Conservation (phyloP, 2,113 vertebrate genomes). For the Peromyscus leucopus region DNA sequence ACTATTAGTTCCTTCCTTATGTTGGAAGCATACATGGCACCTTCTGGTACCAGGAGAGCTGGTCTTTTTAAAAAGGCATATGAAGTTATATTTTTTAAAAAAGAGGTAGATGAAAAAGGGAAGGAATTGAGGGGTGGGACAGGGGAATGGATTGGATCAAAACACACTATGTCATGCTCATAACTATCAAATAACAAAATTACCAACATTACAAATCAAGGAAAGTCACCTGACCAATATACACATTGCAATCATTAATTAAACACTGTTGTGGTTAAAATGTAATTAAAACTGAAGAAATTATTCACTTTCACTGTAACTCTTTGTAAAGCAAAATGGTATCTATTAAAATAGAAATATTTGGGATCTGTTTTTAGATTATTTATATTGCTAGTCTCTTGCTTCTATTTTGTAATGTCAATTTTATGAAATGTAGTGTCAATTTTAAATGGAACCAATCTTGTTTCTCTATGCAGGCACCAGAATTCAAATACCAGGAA, state of each 20-base stretch:
- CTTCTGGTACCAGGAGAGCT: neutral
- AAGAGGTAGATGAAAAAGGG: neutral
- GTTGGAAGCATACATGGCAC: neutral
- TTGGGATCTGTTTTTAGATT: constrained; percentile 13
- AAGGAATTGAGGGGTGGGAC: neutral
- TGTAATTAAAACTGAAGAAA: neutral
- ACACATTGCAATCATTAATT: neutral
- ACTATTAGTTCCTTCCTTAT: neutral
- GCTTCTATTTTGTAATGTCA: neutral
- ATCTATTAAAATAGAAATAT: neutral
- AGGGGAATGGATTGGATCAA: neutral
- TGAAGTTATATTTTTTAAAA: neutral
- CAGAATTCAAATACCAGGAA: neutral
- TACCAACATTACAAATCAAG: neutral
- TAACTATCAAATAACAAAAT: neutral
- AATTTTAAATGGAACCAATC: constrained; percentile 12
- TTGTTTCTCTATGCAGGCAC: neutral
- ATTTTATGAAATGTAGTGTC: neutral
- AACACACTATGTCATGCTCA: neutral
- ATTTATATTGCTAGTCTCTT: neutral
- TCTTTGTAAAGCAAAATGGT: neutral
- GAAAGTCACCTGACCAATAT: neutral
- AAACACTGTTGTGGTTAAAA: neutral
- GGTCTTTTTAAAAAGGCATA: neutral
- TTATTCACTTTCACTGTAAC: neutral